Evolutionary conservation across 2,888 invertebrate genomes (phyloP), one percentile per base, ranked within the genome.

Genomic region (Allacma fusca): DNA sequence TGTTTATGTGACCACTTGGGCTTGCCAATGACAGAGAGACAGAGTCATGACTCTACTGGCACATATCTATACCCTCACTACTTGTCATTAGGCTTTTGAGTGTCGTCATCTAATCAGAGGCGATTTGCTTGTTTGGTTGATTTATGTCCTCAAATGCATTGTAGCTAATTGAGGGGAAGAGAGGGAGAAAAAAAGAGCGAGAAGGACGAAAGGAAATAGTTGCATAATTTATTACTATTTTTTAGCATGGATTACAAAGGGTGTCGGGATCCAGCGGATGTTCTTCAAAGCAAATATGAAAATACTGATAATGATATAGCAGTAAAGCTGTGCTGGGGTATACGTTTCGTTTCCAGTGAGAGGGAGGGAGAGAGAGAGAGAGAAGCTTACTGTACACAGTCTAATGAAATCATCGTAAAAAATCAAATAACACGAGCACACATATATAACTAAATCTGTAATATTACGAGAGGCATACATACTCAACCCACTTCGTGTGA

Each of bases 181-280:
- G 34, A 50, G 50, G 50, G 50, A 50, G 50, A 50, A 34, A 34
- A 34, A 34, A 34, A 34, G 50, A 50, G 50, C n/a, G 50, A 50
- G 50, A 70, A 23, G 50, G 26, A 57, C 28, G 72, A 72, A 59
- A 72, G 72, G 59, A 72, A 72, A 72, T 62, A 59, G 59, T 72
- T 72, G 72, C 62, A 72, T 72, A 62, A 72, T 72, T 59, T 72
- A 72, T 59, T 23, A 72, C 59, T 59, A 34, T 72, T 59, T 50
- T 50, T 59, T 62, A 72, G 16, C 19, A 59, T 59, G 50, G 59
- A 62, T 59, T 72, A 72, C 72, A 62, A 62, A 62, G 72, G 59
- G 69, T 69, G 69, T 69, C 43, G 69, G 43, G 72, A 72, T 72
- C 59, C 24, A 57, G 72, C 72, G 72, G 72, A 72, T 72, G 72